Base-by-base conservation (phyloP, 2,113 vertebrate genomes). In the Sander vitreus region DNA sequence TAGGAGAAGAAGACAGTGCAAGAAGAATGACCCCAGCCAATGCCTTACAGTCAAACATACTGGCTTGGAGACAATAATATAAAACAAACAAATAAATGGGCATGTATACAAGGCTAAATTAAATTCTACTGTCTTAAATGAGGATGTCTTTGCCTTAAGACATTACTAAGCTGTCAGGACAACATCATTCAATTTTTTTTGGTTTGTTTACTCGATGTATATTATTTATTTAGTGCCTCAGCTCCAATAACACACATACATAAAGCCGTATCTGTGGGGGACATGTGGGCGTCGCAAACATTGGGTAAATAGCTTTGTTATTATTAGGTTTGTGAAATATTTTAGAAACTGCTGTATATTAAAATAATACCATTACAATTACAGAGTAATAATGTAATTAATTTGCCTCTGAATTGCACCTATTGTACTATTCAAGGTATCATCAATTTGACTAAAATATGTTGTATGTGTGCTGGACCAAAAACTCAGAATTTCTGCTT, bases 41-140 rank as follows among this genome's bases (percentile, higher is more conserved):
- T 94, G 94, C 94, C 94, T 93, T 91, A 91, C 92, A 92, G 94
- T 93, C 91, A 94, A 93, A 94, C 85, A 76, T 85, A 85, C 93
- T 92, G 94, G 94, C 94, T 93, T 73, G 2, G 75, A 94, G 91
- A 93, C 91, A 93, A 93, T 85, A 83, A 88, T 76, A 90, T 91
- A 91, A 94, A 93, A 93, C 91, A 93, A 91, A 93, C 91, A 91
- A 94, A 94, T 91, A 94, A 94, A 94, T 91, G 92, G 86, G 73
- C 66, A 70, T 57, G 81, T 80, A 86, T 91, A 89, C 84, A 86
- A 90, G 89, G 89, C 89, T 88, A 93, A 92, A 94, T 93, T 86
- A 89, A 92, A 93, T 91, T 92, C 88, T 59, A 78, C 84, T 27
- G 67, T 80, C 89, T 91, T 92, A 94, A 93, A 94, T 89, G 91